phyloP scores from a whole-genome alignment of 2,797 vertebrate genomes.

The Oceanodroma leucorhoa region DNA sequence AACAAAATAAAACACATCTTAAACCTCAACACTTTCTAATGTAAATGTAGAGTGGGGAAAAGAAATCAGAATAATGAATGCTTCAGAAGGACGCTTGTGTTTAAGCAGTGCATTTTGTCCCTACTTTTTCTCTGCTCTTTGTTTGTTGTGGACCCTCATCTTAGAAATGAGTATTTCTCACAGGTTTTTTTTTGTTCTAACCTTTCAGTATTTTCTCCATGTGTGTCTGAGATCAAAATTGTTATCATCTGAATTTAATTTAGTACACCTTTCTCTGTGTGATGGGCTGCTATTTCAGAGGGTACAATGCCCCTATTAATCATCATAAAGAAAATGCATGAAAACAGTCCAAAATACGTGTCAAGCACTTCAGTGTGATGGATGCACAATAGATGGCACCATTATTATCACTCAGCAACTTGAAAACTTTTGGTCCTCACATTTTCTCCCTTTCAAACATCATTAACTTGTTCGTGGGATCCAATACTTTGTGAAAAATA shows the following conservation, averaged over 20 bases:
- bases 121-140: neutral
- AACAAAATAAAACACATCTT: neutral
- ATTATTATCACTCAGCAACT: constrained; percentile 41
- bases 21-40: neutral
- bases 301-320: constrained; percentile 22
- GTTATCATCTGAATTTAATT: constrained; percentile 21
- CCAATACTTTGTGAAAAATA: constrained; percentile 38
- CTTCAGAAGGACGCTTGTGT: neutral
- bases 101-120: neutral
- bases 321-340: constrained; percentile 25
- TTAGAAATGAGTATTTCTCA: neutral
- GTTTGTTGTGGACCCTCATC: neutral
- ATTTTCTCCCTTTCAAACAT: constrained; percentile 34
- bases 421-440: constrained; percentile 34
- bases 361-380: constrained; percentile 38
- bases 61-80: neutral
- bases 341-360: constrained; percentile 17
- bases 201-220: neutral
- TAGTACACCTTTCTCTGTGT: neutral
- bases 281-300: constrained; percentile 11
- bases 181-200: neutral
- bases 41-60: neutral
- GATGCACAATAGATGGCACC: constrained; percentile 1
- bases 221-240: neutral
- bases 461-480: constrained; percentile 37